Evolutionary conservation across 2,797 vertebrate genomes (phyloP), one percentile per base, ranked within the genome.

Genomic region (Ctenochaetus hawaiiensis): DNA sequence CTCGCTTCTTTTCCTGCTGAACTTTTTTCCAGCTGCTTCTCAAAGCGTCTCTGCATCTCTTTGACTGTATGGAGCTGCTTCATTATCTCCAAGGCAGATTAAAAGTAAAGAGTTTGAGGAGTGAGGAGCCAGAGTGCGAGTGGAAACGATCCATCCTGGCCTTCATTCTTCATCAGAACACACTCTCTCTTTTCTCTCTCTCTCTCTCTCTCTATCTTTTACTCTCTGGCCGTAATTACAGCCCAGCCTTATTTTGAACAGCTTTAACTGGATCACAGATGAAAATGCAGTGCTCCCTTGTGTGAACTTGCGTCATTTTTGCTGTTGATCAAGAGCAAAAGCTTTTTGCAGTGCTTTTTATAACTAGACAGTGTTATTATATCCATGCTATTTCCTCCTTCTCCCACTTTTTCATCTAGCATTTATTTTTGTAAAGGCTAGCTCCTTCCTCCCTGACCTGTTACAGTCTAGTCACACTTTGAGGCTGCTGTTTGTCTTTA

Each of bases 71-170:
- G 45, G 72, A 69, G 67, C 80, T 75, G 64, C 72, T 89, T 89
- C 77, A 73, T 92, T 86, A 88, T 93, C 85, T 90, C 65, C 17
- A 17, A 34, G 69, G 75, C 84, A 90, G 89, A 93, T 93, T 92
- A 91, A 92, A 91, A 87, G 71, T 73, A 89, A 85, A 83, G 84
- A 76, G 13, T 90, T 86, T 75, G 41, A 78, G 67, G 74, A 87
- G 68, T 47, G 66, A 75, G 70, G 68, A 88, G 73, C 57, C 72
- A 39, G 37, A 53, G 53, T 43, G 26, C 26, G 43, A 85, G 75
- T 72, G 47, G 65, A 83, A 75, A 78, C 80, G 71, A 87, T 86
- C 70, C 51, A 60, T 75, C 41, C 75, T 78, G 72, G 80, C 78
- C 77, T 84, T 82, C 62, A 56, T 72, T 86, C 76, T 86, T 74